A percentile compares a stretch with the other conserved stretches of the same genome.
Evolutionary conservation across 2,888 invertebrate species (phyloP).

Genomic region (Drosophila formosana): DNA sequence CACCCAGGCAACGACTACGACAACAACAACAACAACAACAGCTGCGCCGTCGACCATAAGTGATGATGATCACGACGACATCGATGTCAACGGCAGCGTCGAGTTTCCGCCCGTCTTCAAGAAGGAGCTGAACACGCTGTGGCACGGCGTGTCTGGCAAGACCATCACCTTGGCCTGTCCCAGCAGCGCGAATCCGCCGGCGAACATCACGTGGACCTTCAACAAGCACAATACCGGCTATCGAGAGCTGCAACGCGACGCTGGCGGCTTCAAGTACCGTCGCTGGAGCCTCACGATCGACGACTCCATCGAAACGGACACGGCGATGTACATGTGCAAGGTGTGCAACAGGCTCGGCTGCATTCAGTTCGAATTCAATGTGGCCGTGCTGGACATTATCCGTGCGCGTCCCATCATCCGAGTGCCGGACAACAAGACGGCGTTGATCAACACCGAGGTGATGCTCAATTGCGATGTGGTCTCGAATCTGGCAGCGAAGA

Average conservation of each 20-base stretch:
- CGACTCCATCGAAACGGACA: slow-evolving; percentile 92
- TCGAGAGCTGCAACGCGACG: slow-evolving; percentile 87
- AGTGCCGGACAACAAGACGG: slow-evolving; percentile 93
- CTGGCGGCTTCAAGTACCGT: slow-evolving; percentile 88
- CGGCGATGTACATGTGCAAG: slow-evolving; percentile 94
- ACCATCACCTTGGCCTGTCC: slow-evolving; percentile 88
- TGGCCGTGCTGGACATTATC: slow-evolving; percentile 91
- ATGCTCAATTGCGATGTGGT: slow-evolving; percentile 92
- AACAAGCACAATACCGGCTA: slow-evolving; percentile 86
- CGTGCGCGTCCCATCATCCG: slow-evolving; percentile 94
- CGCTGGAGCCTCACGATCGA: slow-evolving; percentile 92
- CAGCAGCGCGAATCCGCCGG: slow-evolving; percentile 89
- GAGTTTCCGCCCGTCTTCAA: slow-evolving; percentile 42
- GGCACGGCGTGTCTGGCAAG: slow-evolving; percentile 89
- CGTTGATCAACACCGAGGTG: slow-evolving; percentile 89
- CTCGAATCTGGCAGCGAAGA: slow-evolving; percentile 93
- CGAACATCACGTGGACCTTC: slow-evolving; percentile 94
- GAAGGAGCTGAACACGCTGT: slow-evolving; percentile 2
- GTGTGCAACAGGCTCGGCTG: slow-evolving; percentile 93
- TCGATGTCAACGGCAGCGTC: slow-evolving; percentile 18
- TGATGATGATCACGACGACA: slow-evolving; percentile 9
- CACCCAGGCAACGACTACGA: not conserved
- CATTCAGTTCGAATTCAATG: slow-evolving; percentile 89
- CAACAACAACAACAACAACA: slow-evolving; percentile 22
- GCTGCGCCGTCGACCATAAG: not conserved